Conservation (phyloP, 2,797 vertebrate genomes). For the Phalloptychus januarius region DNA sequence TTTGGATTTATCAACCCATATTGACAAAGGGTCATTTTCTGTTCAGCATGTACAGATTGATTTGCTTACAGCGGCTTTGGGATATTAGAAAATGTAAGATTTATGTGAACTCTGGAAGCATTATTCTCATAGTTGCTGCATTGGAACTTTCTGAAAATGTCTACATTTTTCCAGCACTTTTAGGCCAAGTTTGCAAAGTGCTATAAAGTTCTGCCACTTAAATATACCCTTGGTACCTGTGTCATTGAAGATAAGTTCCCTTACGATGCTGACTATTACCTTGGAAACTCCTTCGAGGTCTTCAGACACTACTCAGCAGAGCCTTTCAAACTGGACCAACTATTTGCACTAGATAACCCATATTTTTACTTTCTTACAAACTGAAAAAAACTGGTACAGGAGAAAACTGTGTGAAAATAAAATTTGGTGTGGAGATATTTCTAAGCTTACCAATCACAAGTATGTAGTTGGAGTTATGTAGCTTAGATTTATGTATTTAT, state of each 20-base stretch:
- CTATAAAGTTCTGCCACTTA: neutral
- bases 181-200: neutral
- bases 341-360: neutral
- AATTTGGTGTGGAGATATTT: neutral
- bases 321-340: neutral
- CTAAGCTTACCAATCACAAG: neutral
- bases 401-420: neutral
- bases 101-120: slow-evolving; percentile 1
- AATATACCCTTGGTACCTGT: neutral
- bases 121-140: neutral
- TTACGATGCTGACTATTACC: neutral
- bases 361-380: neutral
- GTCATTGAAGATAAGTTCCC: neutral
- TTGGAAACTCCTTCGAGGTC: neutral
- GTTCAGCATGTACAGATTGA: neutral
- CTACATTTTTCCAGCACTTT: neutral
- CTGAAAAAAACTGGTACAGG: neutral
- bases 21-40: slow-evolving; percentile 17
- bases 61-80: neutral
- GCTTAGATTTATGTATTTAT: neutral
- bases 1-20: slow-evolving; percentile 17
- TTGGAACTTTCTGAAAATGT: slow-evolving; percentile 7
- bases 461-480: neutral
- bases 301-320: too few species aligned
- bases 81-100: neutral